phyloP scores from a whole-genome alignment of 2,888 invertebrate species.

The Punctoribates punctum region DNA sequence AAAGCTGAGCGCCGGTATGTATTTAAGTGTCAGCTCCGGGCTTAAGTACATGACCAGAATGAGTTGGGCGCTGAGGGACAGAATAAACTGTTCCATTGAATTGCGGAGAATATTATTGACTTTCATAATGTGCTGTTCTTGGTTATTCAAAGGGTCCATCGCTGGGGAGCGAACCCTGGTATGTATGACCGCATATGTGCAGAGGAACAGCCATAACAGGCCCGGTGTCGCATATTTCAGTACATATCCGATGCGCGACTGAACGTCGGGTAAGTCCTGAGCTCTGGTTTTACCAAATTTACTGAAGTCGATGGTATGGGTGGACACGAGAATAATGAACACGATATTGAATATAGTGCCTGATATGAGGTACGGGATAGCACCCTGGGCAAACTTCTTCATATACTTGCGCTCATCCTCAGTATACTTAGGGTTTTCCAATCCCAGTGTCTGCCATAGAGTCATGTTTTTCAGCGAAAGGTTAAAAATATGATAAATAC shows the following conservation, averaged over 20 bases:
- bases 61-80: conserved; percentile 20
- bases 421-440: not conserved
- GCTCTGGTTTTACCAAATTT: not conserved
- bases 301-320: not conserved
- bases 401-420: not conserved
- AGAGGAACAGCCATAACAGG: not conserved
- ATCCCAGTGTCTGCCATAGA: too few species aligned
- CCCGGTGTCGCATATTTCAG: not conserved
- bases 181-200: not conserved
- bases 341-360: not conserved
- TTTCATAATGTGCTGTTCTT: not conserved
- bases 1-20: conserved; percentile 40
- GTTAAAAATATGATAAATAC: too few species aligned
- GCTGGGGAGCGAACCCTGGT: conserved; percentile 11
- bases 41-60: conserved; percentile 15
- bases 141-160: conserved; percentile 30
- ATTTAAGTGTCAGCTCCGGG: not conserved
- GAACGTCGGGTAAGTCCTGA: not conserved
- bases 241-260: not conserved
- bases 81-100: conserved; percentile 38
- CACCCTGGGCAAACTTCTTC: not conserved
- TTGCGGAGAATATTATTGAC: conserved; percentile 36
- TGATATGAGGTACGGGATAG: not conserved
- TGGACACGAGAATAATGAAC: not conserved
- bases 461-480: too few species aligned